Base-by-base conservation (phyloP, 1,140 invertebrate genomes). In the Musca domestica region DNA sequence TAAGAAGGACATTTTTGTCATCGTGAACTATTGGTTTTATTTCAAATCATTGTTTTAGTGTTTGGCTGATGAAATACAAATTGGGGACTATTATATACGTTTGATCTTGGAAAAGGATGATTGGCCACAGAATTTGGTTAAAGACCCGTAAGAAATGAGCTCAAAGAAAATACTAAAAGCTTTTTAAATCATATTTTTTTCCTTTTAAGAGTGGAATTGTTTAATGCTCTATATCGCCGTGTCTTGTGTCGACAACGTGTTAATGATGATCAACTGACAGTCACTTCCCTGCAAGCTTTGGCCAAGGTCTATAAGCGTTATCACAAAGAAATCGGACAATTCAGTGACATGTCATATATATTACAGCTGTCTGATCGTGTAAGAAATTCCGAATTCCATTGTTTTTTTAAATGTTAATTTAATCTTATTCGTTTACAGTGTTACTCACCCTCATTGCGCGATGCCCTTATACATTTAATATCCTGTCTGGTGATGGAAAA, bases 191-290 rank as follows among this genome's bases (percentile, higher is more conserved):
- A 22, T 51, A 66, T 17, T 66, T 51, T 19, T 64, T 67, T 72
- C 71, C 69, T 70, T 86, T 86, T 63, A 74, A 94, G 93, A 23
- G 91, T 95, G 79, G 94, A 98, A 82, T 98, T 99, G 84, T 99
- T 99, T 85, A 98, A 98, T 85, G 96, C 98, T 80, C 85, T 99
- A 7, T 99, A 99, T 82, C 96, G 99, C 81, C 88, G 96, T 70
- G 99, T 99, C 81, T 85, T 99, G 71, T 87, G 80, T 51, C 76
- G 80, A 0, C 78, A 82, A 47, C 74, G 80, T 25, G 74, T 81
- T 83, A 89, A 92, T 81, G 88, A 96, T 88, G 85, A 93, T 83
- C 91, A 95, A 86, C 91, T 99, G 94, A 93, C 92, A 75, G 92
- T 91, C 77, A 93, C 97, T 88, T 99, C 98, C 81, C 84, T 99